A percentile compares a stretch with the other conserved stretches of the same genome.
Conservation (phyloP, 2,113 vertebrate genomes). For the Eclectus roratus region DNA sequence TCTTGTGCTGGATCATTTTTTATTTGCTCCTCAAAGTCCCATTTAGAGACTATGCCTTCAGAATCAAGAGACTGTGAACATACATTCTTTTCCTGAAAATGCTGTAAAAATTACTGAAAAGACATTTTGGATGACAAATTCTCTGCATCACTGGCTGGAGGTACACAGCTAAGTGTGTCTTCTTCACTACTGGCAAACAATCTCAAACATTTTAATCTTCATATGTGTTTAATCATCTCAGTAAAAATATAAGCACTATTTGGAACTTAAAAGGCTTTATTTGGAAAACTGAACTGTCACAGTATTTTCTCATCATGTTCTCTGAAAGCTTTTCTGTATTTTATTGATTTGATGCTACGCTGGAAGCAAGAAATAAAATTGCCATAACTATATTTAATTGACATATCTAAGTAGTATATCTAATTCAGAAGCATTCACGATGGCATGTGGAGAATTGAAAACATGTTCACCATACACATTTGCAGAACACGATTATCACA, state of each 20-base stretch:
- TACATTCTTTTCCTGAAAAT: not conserved
- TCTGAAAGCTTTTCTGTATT: constrained; percentile 8
- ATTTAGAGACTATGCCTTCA: not conserved
- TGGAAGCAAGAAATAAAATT: constrained; percentile 20
- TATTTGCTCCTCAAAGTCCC: not conserved
- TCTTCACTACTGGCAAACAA: not conserved
- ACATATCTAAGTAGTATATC: constrained; percentile 6
- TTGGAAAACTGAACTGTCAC: not conserved
- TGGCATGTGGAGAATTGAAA: constrained; percentile 3
- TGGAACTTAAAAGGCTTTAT: not conserved
- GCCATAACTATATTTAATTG: constrained; percentile 18
- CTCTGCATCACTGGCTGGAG: not conserved
- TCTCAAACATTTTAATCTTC: not conserved
- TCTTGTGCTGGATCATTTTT: not conserved
- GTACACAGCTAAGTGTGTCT: not conserved
- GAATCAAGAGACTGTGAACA: not conserved
- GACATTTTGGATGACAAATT: not conserved
- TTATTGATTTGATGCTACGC: not conserved
- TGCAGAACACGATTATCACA: not conserved
- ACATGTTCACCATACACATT: not conserved
- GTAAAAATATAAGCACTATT: not conserved
- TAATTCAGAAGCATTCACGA: constrained; percentile 2
- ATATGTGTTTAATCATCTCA: not conserved
- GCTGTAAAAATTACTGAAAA: not conserved
- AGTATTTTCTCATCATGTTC: not conserved